These are phyloP conservation scores for Corynorhinus townsendii DNA, from an alignment of 2,113 vertebrate species.

Conservation along the genomic window DNA sequence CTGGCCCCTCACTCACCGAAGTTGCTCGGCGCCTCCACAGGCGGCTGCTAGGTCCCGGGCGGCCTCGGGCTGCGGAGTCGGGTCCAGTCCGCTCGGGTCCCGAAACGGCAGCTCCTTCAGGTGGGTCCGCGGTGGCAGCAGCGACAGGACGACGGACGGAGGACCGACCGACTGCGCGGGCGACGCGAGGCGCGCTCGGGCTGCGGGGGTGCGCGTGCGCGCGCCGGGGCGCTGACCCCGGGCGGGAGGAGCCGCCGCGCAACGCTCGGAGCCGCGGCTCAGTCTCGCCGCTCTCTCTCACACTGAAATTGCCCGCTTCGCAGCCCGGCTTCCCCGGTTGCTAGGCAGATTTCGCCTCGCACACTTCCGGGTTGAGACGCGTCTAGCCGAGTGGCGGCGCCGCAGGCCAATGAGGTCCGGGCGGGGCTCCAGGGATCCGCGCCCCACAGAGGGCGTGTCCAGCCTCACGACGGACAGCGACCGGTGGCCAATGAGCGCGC, in stretches of 20 bases:
- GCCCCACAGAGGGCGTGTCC: background rate
- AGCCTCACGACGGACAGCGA: background rate
- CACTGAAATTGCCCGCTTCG: constrained; percentile 78
- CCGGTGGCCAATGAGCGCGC: background rate
- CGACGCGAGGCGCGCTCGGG: constrained; percentile 43
- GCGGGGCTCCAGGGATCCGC: background rate
- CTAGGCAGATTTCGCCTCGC: constrained; percentile 80
- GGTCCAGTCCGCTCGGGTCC: constrained; percentile 48
- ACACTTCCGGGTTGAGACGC: constrained; percentile 72
- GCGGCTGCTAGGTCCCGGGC: background rate
- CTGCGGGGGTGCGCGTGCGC: constrained; percentile 67
- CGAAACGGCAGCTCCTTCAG: constrained; percentile 66
- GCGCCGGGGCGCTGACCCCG: constrained; percentile 65
- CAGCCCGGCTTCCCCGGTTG: constrained; percentile 80
- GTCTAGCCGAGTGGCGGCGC: constrained; percentile 64
- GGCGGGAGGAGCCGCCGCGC: constrained; percentile 61
- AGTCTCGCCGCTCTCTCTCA: constrained; percentile 64
- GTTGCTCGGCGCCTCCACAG: constrained; percentile 35
- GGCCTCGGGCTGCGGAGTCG: constrained; percentile 29
- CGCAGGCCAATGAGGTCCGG: constrained; percentile 59
- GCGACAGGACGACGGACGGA: constrained; percentile 49
- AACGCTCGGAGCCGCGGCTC: constrained; percentile 39
- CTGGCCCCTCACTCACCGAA: constrained; percentile 70
- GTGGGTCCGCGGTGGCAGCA: constrained; percentile 66
- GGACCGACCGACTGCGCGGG: constrained; percentile 53